Base-by-base conservation (phyloP, 2,797 vertebrate species). In the Onychomys arenicola region DNA sequence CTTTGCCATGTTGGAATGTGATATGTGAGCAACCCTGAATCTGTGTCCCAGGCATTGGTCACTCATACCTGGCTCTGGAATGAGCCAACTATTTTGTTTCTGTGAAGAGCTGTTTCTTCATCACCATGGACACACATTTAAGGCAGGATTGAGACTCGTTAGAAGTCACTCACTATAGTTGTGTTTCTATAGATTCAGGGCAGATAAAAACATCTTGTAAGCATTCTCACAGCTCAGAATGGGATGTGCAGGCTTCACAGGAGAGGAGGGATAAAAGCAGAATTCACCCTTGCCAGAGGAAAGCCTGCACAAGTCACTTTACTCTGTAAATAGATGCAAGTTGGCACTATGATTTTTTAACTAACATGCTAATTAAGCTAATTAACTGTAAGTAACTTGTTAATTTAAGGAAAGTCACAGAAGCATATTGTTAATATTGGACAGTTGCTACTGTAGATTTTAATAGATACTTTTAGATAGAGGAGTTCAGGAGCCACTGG, bases 321-420 rank as follows among this genome's bases (percentile, higher is more conserved):
- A 43, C 49, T 23, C 10, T 75, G 12, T 55, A 69, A 73, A 40
- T 37, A 80, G 9, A 89, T 29, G 76, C 40, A 49, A 37, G 59
- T 25, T 40, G 12, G 19, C 40, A 55, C 61, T 84, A 12, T 76
- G 71, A 43, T 37, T 32, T 4, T 92, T 91, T 90, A 93, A 55
- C 52, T 59, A 73, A 59, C 6, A 57, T 80, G 2, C 14, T 37
- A 76, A 76, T 80, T 95, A 81, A 46, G 27, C 17, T 71, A 80
- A 80, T 88, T 59, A 80, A 27, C 0, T 93, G 46, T 46, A 87
- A 71, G n/a, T 71, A 71, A 69, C 37, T 63, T 76, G 1, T 34
- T 43, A 75, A 59, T 78, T 86, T 90, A 92, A 78, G 55, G 55
- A 90, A 93, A 90, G 23, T 6, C 65, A 83, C 92, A 52, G 5